Percentiles rank a stretch among this genome's conserved stretches.
These are phyloP conservation scores for Eulemur rufifrons DNA, from an alignment of 2,113 vertebrate genomes.

Conservation along the genomic window DNA sequence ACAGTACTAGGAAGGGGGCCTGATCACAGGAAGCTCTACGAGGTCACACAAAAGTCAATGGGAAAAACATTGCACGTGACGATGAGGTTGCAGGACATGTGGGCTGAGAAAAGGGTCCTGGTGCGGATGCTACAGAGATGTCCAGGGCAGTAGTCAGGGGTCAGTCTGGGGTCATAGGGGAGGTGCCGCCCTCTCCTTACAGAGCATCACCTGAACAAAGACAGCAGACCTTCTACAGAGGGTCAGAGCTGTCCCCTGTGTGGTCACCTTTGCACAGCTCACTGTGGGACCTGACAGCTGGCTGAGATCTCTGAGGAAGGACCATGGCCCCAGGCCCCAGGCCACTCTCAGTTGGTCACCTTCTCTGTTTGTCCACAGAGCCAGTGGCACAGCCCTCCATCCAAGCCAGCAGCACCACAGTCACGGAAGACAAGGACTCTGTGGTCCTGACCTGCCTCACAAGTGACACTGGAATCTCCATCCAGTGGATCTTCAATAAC, in stretches of 20 bases:
- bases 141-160: not conserved
- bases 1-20: not conserved
- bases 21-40: not conserved
- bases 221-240: not conserved
- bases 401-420: not conserved
- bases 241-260: not conserved
- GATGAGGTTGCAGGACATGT: not conserved
- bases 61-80: not conserved
- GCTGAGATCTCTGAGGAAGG: not conserved
- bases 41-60: not conserved
- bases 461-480: not conserved
- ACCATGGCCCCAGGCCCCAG: no score
- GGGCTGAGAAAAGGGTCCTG: not conserved
- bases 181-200: not conserved
- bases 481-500: not conserved
- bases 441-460: constrained; percentile 1
- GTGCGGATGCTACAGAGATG: not conserved
- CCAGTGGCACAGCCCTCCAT: not conserved
- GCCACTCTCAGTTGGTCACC: not conserved
- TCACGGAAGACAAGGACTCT: not conserved
- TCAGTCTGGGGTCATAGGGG: not conserved
- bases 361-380: not conserved
- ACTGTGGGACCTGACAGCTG: not conserved
- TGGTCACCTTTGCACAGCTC: not conserved
- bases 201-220: not conserved